These are phyloP conservation scores for Serrognathus titanus DNA, from an alignment of 2,888 invertebrate species.

Conservation along the genomic window DNA sequence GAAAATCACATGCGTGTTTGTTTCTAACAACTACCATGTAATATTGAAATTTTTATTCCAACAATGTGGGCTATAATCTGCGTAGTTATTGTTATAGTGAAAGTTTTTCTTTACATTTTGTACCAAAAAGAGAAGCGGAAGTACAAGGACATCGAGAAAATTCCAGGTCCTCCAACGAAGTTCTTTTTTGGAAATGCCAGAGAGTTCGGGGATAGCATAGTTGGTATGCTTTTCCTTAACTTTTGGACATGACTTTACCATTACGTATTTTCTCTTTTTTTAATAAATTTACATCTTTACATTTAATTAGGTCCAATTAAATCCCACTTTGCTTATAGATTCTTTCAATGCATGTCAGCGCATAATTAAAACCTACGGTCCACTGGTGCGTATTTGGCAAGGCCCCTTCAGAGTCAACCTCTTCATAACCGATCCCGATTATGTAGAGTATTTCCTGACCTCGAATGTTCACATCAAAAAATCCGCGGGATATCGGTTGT, in stretches of 20 bases:
- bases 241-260: background rate
- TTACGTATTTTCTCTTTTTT: too few relatives aligned
- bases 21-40: too few relatives aligned
- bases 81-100: background rate
- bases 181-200: conserved; percentile 17
- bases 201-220: conserved; percentile 16
- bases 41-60: too few relatives aligned
- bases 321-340: conserved; percentile 10
- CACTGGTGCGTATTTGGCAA: conserved; percentile 20
- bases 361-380: conserved; percentile 19
- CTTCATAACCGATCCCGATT: conserved; percentile 25
- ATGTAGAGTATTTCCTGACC: conserved; percentile 23
- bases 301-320: background rate
- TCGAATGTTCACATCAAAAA: conserved; percentile 27
- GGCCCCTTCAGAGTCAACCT: conserved; percentile 16
- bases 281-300: too few relatives aligned
- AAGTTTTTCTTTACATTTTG: background rate
- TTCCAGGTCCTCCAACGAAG: conserved; percentile 10
- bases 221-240: conserved; percentile 9
- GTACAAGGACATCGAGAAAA: conserved; percentile 11
- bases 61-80: background rate
- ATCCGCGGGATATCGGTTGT: conserved; percentile 26
- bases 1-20: too few relatives aligned
- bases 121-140: background rate
- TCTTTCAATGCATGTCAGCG: conserved; percentile 8